Base-by-base conservation (phyloP, 2,888 invertebrate species). In the Trachelus tabidus region DNA sequence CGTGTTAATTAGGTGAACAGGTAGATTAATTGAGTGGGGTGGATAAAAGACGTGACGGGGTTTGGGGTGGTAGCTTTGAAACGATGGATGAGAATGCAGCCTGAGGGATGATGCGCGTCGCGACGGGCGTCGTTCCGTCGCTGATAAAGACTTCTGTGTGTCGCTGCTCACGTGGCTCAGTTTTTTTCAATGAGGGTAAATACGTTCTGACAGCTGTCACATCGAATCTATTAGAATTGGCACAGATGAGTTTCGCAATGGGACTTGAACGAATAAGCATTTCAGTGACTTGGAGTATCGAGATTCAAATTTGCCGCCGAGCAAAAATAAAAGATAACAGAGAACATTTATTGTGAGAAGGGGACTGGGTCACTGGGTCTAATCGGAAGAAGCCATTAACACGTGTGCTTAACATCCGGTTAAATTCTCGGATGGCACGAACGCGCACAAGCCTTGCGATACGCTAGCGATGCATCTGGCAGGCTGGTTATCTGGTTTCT, bases 401-500 rank as follows among this genome's bases (percentile, higher is more conserved):
- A 56, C 23, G 9, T 23, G 56, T 23, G 56, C 56, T 56, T 56
- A 56, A 56, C 56, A 9, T 56, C 56, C 56, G 56, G 23, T 23
- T 56, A 56, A 56, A 56, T 56, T 56, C 56, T 56, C 23, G 56
- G 56, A 23, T 23, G 23, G 56, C 71, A 71, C 15, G 71, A 15
- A 31, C 33, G 71, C 71, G 71, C 33, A 12, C 6, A 11, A 3
- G 23, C 71, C 31, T 71, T 34, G 4, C 31, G 12, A 71, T 71
- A 31, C 30, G 71, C 71, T 4, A 23, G 33, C 12, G 71, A 33
- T 34, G 34, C 33, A 34, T 31, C 71, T 23, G 23, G 34, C 31
- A 71, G 34, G 31, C 12, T 69, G 81, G 85, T 81, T 85, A 85
- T 85, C 84, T 85, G 83, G 82, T 83, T 85, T 85, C 83, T 80